Evolutionary conservation across 2,113 vertebrate genomes (phyloP).

Genomic region (Rhegmatorhina hoffmannsi): DNA sequence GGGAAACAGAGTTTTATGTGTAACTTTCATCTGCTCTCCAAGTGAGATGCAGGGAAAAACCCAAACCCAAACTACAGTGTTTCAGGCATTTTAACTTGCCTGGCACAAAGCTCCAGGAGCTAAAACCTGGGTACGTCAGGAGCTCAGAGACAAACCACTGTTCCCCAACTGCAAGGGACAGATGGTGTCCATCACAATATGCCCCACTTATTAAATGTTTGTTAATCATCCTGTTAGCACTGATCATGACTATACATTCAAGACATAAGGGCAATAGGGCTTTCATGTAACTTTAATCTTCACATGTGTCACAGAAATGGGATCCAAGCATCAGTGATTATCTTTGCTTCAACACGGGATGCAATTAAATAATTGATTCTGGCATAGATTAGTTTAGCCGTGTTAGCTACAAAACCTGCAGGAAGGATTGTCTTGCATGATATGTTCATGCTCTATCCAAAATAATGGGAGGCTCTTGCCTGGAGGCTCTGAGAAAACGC

Average conservation of each 20-base stretch:
- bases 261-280: fast-evolving
- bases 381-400: slow-evolving; percentile 4
- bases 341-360: background rate
- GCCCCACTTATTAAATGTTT: background rate
- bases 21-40: background rate
- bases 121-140: background rate
- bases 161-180: background rate
- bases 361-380: slow-evolving; percentile 28
- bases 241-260: background rate
- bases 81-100: background rate
- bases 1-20: background rate
- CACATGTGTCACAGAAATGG: background rate
- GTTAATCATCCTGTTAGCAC: background rate
- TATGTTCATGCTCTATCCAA: background rate
- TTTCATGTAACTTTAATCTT: background rate
- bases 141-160: background rate
- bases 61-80: background rate
- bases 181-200: background rate
- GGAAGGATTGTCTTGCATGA: slow-evolving; percentile 17
- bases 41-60: background rate
- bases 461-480: slow-evolving; percentile 20
- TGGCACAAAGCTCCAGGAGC: background rate
- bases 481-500: background rate
- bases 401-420: slow-evolving; percentile 30
- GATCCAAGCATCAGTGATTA: background rate